A percentile compares a stretch with the other conserved stretches of the same genome.
Evolutionary conservation across 2,888 invertebrate species (phyloP).

Genomic region (Muschampia plurimacula): DNA sequence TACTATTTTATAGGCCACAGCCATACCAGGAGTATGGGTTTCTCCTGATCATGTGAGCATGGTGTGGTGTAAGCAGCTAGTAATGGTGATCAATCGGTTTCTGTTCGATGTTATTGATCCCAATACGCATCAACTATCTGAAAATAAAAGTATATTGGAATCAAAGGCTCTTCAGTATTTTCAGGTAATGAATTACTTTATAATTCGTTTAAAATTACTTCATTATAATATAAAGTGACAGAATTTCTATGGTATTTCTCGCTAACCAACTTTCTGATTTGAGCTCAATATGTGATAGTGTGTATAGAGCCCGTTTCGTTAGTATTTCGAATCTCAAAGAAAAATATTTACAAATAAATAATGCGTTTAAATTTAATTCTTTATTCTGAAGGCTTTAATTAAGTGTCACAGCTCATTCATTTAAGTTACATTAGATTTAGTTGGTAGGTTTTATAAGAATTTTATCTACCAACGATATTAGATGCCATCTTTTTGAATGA

Average conservation of each 20-base stretch:
- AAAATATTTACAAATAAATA: too few relatives aligned
- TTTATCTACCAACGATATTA: background rate
- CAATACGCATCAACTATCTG: conserved; percentile 64
- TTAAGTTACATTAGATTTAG: too few relatives aligned
- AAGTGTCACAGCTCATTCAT: too few relatives aligned
- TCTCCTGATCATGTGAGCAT: conserved; percentile 96
- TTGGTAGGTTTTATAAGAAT: background rate
- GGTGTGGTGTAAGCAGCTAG: conserved; percentile 97
- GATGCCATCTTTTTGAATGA: background rate
- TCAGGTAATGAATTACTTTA: conserved; percentile 57
- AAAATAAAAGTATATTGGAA: conserved; percentile 56
- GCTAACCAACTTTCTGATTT: too few relatives aligned
- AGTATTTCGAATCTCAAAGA: too few relatives aligned
- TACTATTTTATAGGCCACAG: conserved; percentile 84
- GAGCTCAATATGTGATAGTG: too few relatives aligned
- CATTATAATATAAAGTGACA: too few relatives aligned
- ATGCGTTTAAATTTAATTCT: too few relatives aligned
- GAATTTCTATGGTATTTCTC: too few relatives aligned
- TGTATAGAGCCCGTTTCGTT: too few relatives aligned
- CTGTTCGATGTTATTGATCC: conserved; percentile 92
- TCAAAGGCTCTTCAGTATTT: conserved; percentile 66
- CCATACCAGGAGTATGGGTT: conserved; percentile 94
- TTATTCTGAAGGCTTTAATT: too few relatives aligned
- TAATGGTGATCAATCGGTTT: conserved; percentile 91
- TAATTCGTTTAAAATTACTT: too few relatives aligned